Base-by-base conservation (phyloP, 1,140 invertebrate genomes). In the Sycophaga agraensis region DNA sequence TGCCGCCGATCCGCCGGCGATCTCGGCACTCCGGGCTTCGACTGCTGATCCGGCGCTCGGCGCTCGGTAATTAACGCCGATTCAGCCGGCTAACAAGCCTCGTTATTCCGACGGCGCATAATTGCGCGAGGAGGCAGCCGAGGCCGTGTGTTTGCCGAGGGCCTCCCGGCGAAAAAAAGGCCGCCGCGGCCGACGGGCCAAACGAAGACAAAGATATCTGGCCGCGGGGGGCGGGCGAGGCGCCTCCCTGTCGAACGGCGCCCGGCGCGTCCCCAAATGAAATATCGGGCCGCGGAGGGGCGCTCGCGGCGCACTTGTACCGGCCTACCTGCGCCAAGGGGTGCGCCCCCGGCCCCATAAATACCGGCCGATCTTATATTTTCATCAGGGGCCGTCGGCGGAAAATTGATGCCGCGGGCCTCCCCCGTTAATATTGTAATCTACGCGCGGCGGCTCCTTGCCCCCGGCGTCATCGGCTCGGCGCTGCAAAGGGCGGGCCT, bases 321-420 rank as follows among this genome's bases (percentile, higher is more conserved):
- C 11, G 21, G 17, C 17, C 14, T 4, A 17, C 2, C 40, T 16
- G 40, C 11, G n/a, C n/a, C n/a, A n/a, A n/a, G n/a, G n/a, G n/a
- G n/a, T n/a, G n/a, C n/a, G n/a, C n/a, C n/a, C n/a, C n/a, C n/a
- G n/a, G n/a, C 64, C 65, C 65, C 74, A 76, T 81, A 79, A 81
- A 81, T 81, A 80, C 75, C 70, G 67, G 49, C 60, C 71, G 73
- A 75, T 80, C 78, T 81, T 80, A 81, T 81, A 81, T 81, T 81
- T 81, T 80, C 77, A 81, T 81, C 78, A 79, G 67, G 71, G 62
- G 14, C 70, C 71, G 72, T 79, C 77, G 77, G 78, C 80, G 80
- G 80, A 80, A 80, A 80, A 81, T 80, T 81, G 79, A 80, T 80
- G 78, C 79, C 77, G 77, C 69, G 74, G 46, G 35, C 45, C 31